Percentiles rank a stretch among this genome's conserved stretches.
Evolutionary conservation across 2,113 vertebrate genomes (phyloP).

Genomic region (Nansenia antarctica): DNA sequence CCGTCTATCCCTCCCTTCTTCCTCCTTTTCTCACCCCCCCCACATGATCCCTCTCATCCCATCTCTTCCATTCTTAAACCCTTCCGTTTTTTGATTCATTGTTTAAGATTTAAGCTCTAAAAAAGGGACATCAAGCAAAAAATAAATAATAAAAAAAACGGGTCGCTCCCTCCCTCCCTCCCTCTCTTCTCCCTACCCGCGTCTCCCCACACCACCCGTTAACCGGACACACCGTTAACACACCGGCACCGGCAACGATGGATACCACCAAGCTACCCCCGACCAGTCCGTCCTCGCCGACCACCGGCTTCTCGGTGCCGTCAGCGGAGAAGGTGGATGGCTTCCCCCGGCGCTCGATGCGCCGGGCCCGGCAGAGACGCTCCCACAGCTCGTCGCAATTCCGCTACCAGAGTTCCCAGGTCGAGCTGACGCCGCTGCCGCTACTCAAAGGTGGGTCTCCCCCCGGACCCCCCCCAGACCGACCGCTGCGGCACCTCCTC

Average conservation of each 20-base stretch:
- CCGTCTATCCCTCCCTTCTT: neutral
- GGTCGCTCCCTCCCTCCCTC: neutral
- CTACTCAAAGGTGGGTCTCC: constrained; percentile 88
- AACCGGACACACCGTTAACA: constrained; percentile 13
- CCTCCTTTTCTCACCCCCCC: neutral
- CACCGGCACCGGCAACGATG: constrained; percentile 44
- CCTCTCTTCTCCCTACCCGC: neutral
- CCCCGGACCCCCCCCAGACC: no score
- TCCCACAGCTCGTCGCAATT: constrained; percentile 94
- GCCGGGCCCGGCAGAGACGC: constrained; percentile 85
- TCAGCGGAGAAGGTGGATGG: constrained; percentile 93
- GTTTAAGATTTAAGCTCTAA: neutral
- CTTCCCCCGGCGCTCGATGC: constrained; percentile 88
- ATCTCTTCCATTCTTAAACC: neutral
- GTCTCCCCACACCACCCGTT: neutral
- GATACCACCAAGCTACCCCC: constrained; percentile 87
- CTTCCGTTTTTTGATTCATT: neutral
- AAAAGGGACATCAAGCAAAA: no score
- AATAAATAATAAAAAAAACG: neutral
- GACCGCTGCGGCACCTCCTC: no score
- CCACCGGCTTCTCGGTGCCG: constrained; percentile 87
- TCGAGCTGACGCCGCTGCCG: constrained; percentile 89
- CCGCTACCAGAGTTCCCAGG: constrained; percentile 92
- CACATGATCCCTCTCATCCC: neutral
- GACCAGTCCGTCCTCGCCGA: constrained; percentile 88